Evolutionary conservation across 2,888 invertebrate species (phyloP).

Genomic region (Pteria penguin): DNA sequence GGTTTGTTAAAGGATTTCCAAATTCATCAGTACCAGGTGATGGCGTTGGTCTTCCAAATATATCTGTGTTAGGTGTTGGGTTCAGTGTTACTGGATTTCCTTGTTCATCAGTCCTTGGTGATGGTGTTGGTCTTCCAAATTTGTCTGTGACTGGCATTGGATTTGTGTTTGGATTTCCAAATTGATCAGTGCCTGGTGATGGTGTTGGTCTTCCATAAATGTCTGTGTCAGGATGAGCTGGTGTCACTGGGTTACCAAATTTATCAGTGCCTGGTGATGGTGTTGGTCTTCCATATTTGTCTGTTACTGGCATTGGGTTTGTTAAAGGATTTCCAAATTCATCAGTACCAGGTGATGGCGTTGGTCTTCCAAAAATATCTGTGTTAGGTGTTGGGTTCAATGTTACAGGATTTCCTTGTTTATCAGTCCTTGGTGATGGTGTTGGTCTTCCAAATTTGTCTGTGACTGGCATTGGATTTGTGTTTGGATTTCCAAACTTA

Average conservation of each 20-base stretch:
- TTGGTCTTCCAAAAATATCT: too few species aligned
- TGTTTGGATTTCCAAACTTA: too few species aligned
- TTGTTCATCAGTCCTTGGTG: slow-evolving; percentile 32
- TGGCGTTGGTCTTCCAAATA: slow-evolving; percentile 41
- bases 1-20: slow-evolving; percentile 15
- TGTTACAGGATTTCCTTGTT: too few species aligned
- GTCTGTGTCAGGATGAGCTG: too few species aligned
- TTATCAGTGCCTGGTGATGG: too few species aligned
- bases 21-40: slow-evolving; percentile 30
- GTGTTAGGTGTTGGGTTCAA: too few species aligned
- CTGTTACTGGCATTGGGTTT: slow-evolving; percentile 3
- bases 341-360: slow-evolving; percentile 13
- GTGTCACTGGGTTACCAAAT: too few species aligned
- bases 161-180: slow-evolving; percentile 15
- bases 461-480: too few species aligned
- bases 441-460: too few species aligned
- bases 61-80: slow-evolving; percentile 17
- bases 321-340: slow-evolving; percentile 15
- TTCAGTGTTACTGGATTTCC: slow-evolving; percentile 27
- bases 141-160: slow-evolving; percentile 20
- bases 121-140: slow-evolving; percentile 39
- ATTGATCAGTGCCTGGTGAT: slow-evolving; percentile 11
- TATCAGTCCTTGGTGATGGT: too few species aligned
- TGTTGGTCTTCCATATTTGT: too few species aligned
- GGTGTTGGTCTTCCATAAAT: too few species aligned